Evolutionary conservation across 1,140 invertebrate genomes (phyloP), one percentile per base, ranked within the genome.

Genomic region (Trinorchestia longiramus): DNA sequence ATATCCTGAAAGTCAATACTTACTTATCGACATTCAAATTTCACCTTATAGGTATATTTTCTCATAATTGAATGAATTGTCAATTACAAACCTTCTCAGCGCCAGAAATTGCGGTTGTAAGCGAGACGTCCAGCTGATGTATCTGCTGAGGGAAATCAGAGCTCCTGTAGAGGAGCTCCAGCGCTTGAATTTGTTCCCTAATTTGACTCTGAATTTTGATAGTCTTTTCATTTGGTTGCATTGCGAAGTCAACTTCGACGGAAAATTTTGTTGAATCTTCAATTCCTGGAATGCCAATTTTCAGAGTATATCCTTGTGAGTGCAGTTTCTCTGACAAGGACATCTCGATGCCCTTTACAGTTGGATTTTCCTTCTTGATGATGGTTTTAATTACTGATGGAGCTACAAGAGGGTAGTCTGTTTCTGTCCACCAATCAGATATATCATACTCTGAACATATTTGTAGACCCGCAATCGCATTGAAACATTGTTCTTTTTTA

Each of bases 401-500:
- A 28, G 92, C 92, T 45, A 94, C 92, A 0, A 94, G 92, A n/a
- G 92, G 92, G 43, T 94, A 94, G 44, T 94, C 92, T 45, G 43
- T 94, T 45, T 94, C 44, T 28, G 6, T 40, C 92, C 92, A 94
- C 92, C 41, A 94, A 45, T 94, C 44, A n/a, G 92, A 43, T n/a
- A 94, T 15, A 47, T 94, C 43, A 43, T 94, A 94, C 0, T 94
- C 92, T 45, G 92, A 19, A n/a, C 92, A 94, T 23, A 47, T 47
- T 47, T 94, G 1, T 0, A 94, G 4, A 28, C 92, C 92, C 17
- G 44, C 92, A 45, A 44, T 44, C 28, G 44, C 15, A 17, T 19
- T n/a, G 41, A 45, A 44, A 45, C 92, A 94, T n/a, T n/a, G 3
- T 47, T 47, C 40, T 40, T 6, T 44, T n/a, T 44, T 47, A 40